Conservation (phyloP, 1,140 invertebrate species). For the Cepaea nemoralis region DNA sequence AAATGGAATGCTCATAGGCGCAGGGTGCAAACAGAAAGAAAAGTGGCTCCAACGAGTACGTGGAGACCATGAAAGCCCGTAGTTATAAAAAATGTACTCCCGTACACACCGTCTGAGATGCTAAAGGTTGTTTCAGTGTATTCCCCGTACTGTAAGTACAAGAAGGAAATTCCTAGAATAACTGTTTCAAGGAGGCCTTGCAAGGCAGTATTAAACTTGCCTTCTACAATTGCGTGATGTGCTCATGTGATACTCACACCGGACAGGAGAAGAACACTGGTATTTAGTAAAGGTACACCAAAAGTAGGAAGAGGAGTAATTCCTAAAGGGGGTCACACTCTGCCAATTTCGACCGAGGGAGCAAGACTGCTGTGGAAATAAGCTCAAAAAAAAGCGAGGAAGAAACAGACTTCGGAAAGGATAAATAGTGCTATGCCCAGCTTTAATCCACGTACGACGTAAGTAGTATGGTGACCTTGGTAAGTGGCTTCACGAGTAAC, state of each 20-base stretch:
- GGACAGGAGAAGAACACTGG: constrained; percentile 67
- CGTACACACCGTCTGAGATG: constrained; percentile 78
- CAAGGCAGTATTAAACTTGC: constrained; percentile 69
- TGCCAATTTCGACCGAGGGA: constrained; percentile 77
- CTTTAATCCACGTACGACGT: constrained; percentile 69
- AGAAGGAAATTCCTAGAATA: constrained; percentile 75
- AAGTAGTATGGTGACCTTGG: constrained; percentile 49
- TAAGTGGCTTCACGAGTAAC: constrained; percentile 70
- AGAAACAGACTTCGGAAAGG: constrained; percentile 74
- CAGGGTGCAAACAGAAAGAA: constrained; percentile 75
- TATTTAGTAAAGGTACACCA: constrained; percentile 78
- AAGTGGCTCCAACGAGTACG: constrained; percentile 80
- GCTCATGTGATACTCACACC: constrained; percentile 76
- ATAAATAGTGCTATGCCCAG: constrained; percentile 76
- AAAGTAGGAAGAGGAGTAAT: constrained; percentile 78
- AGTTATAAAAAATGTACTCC: constrained; percentile 79
- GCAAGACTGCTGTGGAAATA: constrained; percentile 78
- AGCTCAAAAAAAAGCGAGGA: constrained; percentile 77
- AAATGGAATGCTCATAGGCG: constrained; percentile 75
- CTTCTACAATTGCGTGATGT: constrained; percentile 75
- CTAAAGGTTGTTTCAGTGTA: constrained; percentile 73
- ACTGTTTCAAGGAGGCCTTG: constrained; percentile 74
- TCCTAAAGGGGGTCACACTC: constrained; percentile 75
- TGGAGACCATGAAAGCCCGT: constrained; percentile 83
- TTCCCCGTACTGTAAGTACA: constrained; percentile 68